Percentiles rank a stretch among this genome's conserved stretches.
Evolutionary conservation across 2,888 invertebrate genomes (phyloP).

Genomic region (Pandemis corylana): DNA sequence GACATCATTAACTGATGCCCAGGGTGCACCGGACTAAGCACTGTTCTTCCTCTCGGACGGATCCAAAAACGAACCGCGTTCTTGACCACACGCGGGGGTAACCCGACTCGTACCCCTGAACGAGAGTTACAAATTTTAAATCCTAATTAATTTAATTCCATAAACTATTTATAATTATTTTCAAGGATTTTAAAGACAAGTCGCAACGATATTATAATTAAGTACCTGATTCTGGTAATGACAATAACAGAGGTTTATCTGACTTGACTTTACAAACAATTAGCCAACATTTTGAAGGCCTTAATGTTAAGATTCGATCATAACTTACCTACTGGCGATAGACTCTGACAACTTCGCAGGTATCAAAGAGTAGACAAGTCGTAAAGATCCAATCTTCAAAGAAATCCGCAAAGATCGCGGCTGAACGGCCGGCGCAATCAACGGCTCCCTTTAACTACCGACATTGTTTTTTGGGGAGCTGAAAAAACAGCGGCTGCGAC

Average conservation of each 20-base stretch:
- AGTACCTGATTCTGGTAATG: neutral
- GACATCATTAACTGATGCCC: too few species aligned
- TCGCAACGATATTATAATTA: neutral
- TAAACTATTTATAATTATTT: neutral
- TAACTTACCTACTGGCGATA: neutral
- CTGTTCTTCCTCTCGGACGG: too few species aligned
- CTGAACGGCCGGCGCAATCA: constrained; percentile 64
- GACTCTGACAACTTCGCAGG: constrained; percentile 27
- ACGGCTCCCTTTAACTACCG: constrained; percentile 63
- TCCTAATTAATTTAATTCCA: too few species aligned
- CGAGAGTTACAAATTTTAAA: too few species aligned
- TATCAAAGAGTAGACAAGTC: constrained; percentile 59
- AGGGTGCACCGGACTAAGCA: too few species aligned
- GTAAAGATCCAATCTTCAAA: constrained; percentile 79
- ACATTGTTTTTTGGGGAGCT: constrained; percentile 67
- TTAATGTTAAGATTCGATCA: neutral
- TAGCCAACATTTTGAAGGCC: neutral
- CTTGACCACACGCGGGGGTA: too few species aligned
- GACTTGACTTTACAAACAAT: neutral
- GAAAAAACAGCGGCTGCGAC: constrained; percentile 75
- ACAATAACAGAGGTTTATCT: neutral
- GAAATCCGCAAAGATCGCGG: constrained; percentile 72
- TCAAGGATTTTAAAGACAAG: neutral
- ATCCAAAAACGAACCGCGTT: too few species aligned
- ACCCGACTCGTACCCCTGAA: too few species aligned